phyloP scores from a whole-genome alignment of 2,797 vertebrate genomes.

The Sebastes hubbsi region DNA sequence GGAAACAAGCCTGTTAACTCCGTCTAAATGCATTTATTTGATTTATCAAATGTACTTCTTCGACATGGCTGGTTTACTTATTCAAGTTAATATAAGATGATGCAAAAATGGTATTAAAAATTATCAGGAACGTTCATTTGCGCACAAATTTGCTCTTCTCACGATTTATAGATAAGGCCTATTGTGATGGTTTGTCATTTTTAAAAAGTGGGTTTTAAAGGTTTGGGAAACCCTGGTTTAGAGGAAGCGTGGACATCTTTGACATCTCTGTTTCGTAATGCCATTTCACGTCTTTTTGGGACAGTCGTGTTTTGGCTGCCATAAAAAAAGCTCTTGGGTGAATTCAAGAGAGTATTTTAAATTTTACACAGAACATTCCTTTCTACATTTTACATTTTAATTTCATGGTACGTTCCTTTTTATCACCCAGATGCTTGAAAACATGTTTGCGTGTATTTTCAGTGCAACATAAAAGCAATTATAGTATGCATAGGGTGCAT shows the following conservation, averaged over 20 bases:
- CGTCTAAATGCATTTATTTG: background rate
- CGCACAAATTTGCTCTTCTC: too few relatives aligned
- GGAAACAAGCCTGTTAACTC: background rate
- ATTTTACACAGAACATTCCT: background rate
- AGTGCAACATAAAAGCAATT: slow-evolving; percentile 30
- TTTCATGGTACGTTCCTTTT: background rate
- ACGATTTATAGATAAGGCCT: too few relatives aligned
- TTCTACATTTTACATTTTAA: background rate
- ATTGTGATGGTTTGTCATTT: background rate
- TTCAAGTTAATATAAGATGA: too few relatives aligned
- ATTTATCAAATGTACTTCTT: background rate
- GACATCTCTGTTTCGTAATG: background rate
- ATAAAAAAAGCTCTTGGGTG: background rate
- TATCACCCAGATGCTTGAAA: slow-evolving; percentile 12
- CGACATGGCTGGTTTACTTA: background rate
- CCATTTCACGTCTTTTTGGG: background rate
- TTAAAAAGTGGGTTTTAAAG: background rate
- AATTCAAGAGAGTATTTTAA: slow-evolving; percentile 2
- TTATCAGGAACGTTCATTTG: too few relatives aligned
- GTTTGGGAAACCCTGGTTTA: background rate
- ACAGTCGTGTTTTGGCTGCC: background rate
- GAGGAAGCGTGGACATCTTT: background rate
- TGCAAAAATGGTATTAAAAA: too few relatives aligned
- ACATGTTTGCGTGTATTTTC: slow-evolving; percentile 20
- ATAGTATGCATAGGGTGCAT: background rate